Evolutionary conservation across 37 sponge, comb jelly and placozoan genomes (phyloP), one percentile per base, ranked within the genome.

Genomic region (Oopsacas minuta): DNA sequence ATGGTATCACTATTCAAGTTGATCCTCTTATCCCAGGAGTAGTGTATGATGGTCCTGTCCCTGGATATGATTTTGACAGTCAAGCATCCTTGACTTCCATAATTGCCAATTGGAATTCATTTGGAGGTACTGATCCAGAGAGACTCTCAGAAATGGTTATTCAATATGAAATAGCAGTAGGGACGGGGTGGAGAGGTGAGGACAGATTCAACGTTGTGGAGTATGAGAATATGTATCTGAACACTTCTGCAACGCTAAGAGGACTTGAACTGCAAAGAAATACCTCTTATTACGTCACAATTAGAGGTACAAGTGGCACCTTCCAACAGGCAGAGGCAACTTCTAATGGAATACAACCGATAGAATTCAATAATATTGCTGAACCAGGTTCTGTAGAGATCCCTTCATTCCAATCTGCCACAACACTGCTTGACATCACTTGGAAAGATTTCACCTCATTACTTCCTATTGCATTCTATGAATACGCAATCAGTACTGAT

Each of bases 391-490:
- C 35, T 0, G 84, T 95, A 0, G 32, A 75, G 0, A 32, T 88
- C 7, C 83, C 87, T 38, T 39, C 32, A 0, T 92, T 82, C 69
- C 92, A 90, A 37, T 84, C 90, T 17, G 82, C 84, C 61, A 49
- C 52, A 0, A 88, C 84, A 22, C 36, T 37, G 0, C 22, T 95
- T 15, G 53, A 38, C 5, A 85, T 53, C 22, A 42, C 86, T 53
- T 95, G 95, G 95, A 52, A 75, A 28, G 86, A 61, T 12, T 95
- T 95, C 83, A 75, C 90, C 53, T 91, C 93, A 8, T 83, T 87
- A 38, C 37, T 90, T 20, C 93, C 91, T 25, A 89, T 95, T 1
- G 36, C 85, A n/a, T 86, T 53, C 0, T 95, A 92, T 39, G 90
- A 92, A 34, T 92, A 88, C 87, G 93, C 89, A 7, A n/a, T 95